A percentile compares a stretch with the other conserved stretches of the same genome.
These are phyloP conservation scores for Sesia bembeciformis DNA, from an alignment of 2,888 invertebrate species.

Conservation along the genomic window DNA sequence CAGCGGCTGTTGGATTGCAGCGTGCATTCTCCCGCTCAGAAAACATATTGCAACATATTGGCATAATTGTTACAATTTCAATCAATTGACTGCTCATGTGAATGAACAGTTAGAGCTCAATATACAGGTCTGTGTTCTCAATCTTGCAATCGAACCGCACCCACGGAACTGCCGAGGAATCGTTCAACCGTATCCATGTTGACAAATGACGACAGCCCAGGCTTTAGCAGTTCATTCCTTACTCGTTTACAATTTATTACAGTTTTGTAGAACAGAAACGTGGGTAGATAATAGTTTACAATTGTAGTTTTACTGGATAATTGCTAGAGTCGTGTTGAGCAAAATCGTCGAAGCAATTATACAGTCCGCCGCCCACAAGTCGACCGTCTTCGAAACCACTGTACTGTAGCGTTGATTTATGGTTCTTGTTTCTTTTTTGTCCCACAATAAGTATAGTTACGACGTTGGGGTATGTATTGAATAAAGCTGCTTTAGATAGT, in stretches of 20 bases:
- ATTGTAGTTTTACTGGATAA: background rate
- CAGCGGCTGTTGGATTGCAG: too few species aligned
- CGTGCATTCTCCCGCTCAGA: too few species aligned
- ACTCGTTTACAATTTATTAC: background rate
- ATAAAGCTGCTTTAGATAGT: too few species aligned
- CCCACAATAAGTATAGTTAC: too few species aligned
- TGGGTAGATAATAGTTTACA: background rate
- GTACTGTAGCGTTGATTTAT: background rate
- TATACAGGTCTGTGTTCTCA: background rate
- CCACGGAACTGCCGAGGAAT: background rate
- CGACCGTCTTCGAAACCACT: constrained; percentile 3
- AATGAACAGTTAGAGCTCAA: background rate
- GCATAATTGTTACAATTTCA: too few species aligned
- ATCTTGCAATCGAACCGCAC: background rate
- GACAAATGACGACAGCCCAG: background rate
- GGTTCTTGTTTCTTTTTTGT: too few species aligned
- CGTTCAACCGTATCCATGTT: background rate
- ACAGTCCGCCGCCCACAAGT: constrained; percentile 28
- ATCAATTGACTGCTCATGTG: background rate
- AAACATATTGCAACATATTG: too few species aligned
- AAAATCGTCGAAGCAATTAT: constrained; percentile 15
- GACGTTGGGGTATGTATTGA: too few species aligned
- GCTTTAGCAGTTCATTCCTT: background rate
- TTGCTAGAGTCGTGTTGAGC: background rate
- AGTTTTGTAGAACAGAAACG: background rate